phyloP scores from a whole-genome alignment of 2,888 invertebrate genomes.

The Coenonympha glycerion region DNA sequence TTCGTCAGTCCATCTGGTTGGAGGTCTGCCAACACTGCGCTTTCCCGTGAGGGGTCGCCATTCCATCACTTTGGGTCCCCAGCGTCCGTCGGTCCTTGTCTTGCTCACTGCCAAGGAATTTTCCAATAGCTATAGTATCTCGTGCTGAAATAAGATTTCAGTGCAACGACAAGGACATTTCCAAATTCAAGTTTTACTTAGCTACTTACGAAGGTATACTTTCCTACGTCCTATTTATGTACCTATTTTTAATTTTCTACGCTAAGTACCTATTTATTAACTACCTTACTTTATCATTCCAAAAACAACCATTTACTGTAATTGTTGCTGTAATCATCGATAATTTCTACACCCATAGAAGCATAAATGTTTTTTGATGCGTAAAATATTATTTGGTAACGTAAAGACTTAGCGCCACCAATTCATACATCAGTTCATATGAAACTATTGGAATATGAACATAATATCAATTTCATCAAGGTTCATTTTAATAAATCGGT shows the following conservation, averaged over 20 bases:
- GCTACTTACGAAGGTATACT: too few relatives aligned
- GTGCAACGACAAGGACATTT: too few relatives aligned
- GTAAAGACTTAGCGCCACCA: conserved; percentile 47
- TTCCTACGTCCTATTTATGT: too few relatives aligned
- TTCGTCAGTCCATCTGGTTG: too few relatives aligned
- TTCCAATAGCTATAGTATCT: too few relatives aligned
- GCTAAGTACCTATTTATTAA: background rate
- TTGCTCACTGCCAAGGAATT: too few relatives aligned
- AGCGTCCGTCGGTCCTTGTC: too few relatives aligned
- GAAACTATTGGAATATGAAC: background rate
- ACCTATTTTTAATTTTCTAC: background rate
- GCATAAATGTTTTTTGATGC: conserved; percentile 38
- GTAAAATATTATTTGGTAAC: conserved; percentile 43
- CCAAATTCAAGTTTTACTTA: too few relatives aligned
- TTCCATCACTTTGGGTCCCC: too few relatives aligned
- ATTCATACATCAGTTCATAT: background rate
- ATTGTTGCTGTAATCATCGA: conserved; percentile 16
- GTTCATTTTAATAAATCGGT: conserved; percentile 4
- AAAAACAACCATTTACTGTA: background rate
- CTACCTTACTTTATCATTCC: background rate
- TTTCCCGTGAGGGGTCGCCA: too few relatives aligned
- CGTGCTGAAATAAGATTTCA: too few relatives aligned
- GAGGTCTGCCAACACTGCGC: too few relatives aligned
- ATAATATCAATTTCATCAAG: background rate
- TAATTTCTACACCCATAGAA: conserved; percentile 32